Evolutionary conservation across 1,140 invertebrate genomes (phyloP).

Genomic region (Scaptodrosophila lebanonensis): DNA sequence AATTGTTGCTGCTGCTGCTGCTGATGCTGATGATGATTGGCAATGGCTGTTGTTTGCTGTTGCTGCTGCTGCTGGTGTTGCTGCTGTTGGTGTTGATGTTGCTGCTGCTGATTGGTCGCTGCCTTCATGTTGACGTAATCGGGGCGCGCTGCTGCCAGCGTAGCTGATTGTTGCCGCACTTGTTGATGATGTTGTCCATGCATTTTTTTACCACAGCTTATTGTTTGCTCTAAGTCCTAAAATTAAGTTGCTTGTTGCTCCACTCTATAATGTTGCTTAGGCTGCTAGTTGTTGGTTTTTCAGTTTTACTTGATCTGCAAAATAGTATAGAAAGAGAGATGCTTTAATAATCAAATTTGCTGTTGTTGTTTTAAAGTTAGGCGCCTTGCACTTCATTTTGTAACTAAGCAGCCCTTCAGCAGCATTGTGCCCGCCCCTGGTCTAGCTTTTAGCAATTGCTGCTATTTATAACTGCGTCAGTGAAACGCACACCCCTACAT

Average conservation of each 20-base stretch:
- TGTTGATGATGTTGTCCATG: slow-evolving; percentile 61
- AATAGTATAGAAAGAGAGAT: slow-evolving; percentile 1
- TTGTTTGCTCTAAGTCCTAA: slow-evolving; percentile 28
- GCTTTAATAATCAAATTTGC: slow-evolving; percentile 10
- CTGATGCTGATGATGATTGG: slow-evolving; percentile 11
- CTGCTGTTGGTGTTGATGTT: slow-evolving; percentile 41
- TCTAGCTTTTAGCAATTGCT: neutral
- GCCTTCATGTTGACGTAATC: slow-evolving; percentile 15
- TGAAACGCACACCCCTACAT: slow-evolving; percentile 6
- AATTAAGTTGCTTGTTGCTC: slow-evolving; percentile 20
- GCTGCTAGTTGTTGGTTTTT: slow-evolving; percentile 41
- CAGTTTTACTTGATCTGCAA: slow-evolving; percentile 66
- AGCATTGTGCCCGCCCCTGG: neutral
- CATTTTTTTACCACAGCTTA: slow-evolving; percentile 38
- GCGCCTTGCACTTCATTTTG: slow-evolving; percentile 21
- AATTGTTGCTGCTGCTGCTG: slow-evolving; percentile 13
- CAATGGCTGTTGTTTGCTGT: slow-evolving; percentile 10
- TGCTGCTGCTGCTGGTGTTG: slow-evolving; percentile 30
- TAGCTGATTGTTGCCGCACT: slow-evolving; percentile 24
- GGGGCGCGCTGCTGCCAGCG: neutral
- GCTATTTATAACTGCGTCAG: slow-evolving; percentile 38
- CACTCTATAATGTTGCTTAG: slow-evolving; percentile 34
- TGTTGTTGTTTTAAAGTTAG: neutral
- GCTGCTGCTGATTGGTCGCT: slow-evolving; percentile 12
- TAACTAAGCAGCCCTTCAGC: no score